Evolutionary conservation across 2,888 invertebrate genomes (phyloP).

Genomic region (Dryobotodes eremita): DNA sequence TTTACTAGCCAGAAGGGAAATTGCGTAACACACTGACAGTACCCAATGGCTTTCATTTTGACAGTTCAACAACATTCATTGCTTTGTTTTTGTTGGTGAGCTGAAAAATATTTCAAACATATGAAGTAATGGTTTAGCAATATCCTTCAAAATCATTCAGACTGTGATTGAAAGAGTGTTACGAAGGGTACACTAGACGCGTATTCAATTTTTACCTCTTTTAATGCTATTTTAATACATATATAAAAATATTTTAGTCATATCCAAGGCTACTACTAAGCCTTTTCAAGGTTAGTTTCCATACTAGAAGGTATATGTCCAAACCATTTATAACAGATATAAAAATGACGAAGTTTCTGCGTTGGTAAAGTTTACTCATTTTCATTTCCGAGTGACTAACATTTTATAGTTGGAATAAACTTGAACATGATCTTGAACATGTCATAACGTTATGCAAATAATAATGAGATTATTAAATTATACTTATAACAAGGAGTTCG

Average conservation of each 20-base stretch:
- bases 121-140: not conserved
- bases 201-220: not conserved
- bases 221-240: not conserved
- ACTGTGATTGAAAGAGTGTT: not conserved
- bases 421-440: slow-evolving; percentile 26
- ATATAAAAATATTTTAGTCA: not conserved
- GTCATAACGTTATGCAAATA: slow-evolving; percentile 19
- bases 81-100: not conserved
- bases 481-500: not conserved
- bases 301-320: not conserved
- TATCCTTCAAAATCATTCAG: not conserved
- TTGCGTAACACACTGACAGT: no score
- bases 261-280: not conserved
- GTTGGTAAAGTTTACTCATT: not conserved
- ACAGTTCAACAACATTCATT: not conserved
- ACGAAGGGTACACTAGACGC: not conserved
- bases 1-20: not conserved
- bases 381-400: not conserved
- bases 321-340: not conserved
- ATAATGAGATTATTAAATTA: slow-evolving; percentile 2
- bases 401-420: slow-evolving; percentile 13
- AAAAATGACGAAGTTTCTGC: slow-evolving; percentile 11
- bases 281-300: not conserved
- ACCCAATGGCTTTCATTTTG: not conserved
- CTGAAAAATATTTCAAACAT: not conserved